Percentiles rank a stretch among this genome's conserved stretches.
These are phyloP conservation scores for Cabera pusaria DNA, from an alignment of 2,888 invertebrate species.

Conservation along the genomic window DNA sequence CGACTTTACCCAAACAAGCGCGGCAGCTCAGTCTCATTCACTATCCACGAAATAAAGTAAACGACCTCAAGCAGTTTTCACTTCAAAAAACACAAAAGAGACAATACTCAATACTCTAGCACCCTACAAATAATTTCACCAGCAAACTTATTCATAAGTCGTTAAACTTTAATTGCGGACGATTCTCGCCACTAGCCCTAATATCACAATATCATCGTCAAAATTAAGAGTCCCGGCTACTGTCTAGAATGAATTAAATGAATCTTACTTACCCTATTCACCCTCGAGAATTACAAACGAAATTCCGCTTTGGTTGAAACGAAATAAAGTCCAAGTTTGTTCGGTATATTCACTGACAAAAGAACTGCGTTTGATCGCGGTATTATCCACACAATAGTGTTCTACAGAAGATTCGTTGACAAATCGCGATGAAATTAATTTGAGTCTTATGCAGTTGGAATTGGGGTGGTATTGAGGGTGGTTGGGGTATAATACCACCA, in stretches of 20 bases:
- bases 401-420: conserved; percentile 74
- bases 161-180: conserved; percentile 36
- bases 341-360: conserved; percentile 34
- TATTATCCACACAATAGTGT: conserved; percentile 80
- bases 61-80: too few relatives aligned
- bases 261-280: conserved; percentile 75
- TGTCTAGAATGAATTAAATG: conserved; percentile 78
- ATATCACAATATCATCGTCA: conserved; percentile 51
- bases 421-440: conserved; percentile 46
- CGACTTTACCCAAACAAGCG: too few relatives aligned
- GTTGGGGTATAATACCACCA: conserved; percentile 61
- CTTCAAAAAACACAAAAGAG: too few relatives aligned
- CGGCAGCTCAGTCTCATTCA: too few relatives aligned
- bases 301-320: conserved; percentile 34
- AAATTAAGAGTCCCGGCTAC: conserved; percentile 77
- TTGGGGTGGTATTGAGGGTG: conserved; percentile 50
- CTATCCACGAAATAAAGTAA: too few relatives aligned
- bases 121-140: not conserved
- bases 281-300: conserved; percentile 37
- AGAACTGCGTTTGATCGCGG: conserved; percentile 76
- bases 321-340: conserved; percentile 37
- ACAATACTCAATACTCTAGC: too few relatives aligned
- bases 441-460: conserved; percentile 36
- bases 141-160: conserved; percentile 15
- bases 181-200: conserved; percentile 32